Conservation (phyloP, 2,888 invertebrate genomes). For the Eupithecia exiguata region DNA sequence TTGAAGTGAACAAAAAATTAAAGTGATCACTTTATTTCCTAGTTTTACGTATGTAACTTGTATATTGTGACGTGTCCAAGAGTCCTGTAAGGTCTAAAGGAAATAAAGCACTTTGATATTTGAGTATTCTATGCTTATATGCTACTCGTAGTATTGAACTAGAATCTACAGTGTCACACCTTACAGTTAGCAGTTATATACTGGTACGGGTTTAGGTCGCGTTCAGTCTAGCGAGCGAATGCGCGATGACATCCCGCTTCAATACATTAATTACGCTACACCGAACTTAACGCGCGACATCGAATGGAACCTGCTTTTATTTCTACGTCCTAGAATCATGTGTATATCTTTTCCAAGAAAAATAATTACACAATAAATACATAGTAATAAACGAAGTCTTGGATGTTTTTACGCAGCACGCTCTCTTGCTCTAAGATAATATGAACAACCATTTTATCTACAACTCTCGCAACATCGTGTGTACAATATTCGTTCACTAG, state of each 20-base stretch:
- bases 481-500: background rate
- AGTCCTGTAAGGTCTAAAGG: too few species aligned
- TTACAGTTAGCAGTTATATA: background rate
- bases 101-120: too few species aligned
- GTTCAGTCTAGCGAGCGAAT: conserved; percentile 60
- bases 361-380: background rate
- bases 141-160: too few species aligned
- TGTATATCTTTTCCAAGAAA: background rate
- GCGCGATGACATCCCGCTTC: conserved; percentile 71
- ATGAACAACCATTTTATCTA: background rate
- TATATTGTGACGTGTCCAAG: too few species aligned
- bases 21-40: too few species aligned
- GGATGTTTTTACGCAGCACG: too few species aligned
- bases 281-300: conserved; percentile 39
- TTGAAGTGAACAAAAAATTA: too few species aligned
- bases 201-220: conserved; percentile 18
- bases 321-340: background rate
- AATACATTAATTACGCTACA: conserved; percentile 70
- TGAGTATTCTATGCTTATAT: too few species aligned
- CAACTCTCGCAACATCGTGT: background rate
- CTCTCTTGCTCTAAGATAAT: background rate
- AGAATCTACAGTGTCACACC: background rate
- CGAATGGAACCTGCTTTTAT: conserved; percentile 5
- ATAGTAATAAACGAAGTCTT: background rate
- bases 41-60: too few species aligned